Evolutionary conservation across 2,113 vertebrate species (phyloP), one percentile per base, ranked within the genome.

Genomic region (Dicerorhinus sumatrensis): DNA sequence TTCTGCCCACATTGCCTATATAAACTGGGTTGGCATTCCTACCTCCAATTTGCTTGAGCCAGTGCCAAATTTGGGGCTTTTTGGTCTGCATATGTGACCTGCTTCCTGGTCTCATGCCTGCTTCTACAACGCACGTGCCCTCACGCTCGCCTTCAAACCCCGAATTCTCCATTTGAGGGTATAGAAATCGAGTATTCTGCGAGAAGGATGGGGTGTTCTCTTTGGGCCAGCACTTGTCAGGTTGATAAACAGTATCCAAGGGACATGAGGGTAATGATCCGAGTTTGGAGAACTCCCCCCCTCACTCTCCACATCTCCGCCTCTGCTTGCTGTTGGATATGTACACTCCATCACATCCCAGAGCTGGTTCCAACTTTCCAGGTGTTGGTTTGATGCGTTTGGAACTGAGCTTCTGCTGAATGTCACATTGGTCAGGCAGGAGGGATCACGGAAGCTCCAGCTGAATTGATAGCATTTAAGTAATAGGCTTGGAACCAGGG

Each of bases 401-500:
- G 51, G 51, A 54, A 54, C 51, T 14, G 88, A 98, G 29, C 33
- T 48, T 88, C 89, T 97, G 73, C 69, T 77, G 10, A 82, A 51
- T 76, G 77, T 82, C 7, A 58, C 8, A 94, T 85, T 96, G 95
- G 58, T 29, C 51, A 87, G 0, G 2, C 48, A 91, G 72, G 73
- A 4, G 39, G 62, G 94, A 91, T 80, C 93, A 96, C 25, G 82
- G 91, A 97, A 0, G 12, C 84, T 89, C 14, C 29, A 94, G 79
- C 18, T 29, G 84, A 88, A 33, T 83, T 79, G 79, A 70, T 87
- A 48, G 48, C 29, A 65, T 94, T 97, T 98, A 94, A 96, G 93
- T 36, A 93, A 65, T 0, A 96, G 7, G 3, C 18, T 88, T 97
- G 80, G 92, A 94, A 96, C 98, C 76, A 39, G 58, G 6, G 86